Evolutionary conservation across 2,113 vertebrate species (phyloP).

Genomic region (Sylvilagus bachmani): DNA sequence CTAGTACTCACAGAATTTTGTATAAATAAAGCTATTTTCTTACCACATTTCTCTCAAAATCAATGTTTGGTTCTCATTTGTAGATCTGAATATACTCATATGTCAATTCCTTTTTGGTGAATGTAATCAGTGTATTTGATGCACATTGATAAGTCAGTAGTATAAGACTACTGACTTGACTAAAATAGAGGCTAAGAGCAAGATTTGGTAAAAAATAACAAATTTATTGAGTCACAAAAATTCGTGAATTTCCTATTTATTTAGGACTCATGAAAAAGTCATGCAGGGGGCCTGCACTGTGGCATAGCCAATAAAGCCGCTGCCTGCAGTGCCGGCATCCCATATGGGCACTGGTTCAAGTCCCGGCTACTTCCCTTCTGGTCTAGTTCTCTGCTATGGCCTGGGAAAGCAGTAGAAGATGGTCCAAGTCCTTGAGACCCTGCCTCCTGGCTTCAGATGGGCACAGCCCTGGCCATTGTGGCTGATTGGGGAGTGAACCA

Average conservation of each 20-base stretch:
- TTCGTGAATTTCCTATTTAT: neutral
- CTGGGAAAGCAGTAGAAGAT: too few species aligned
- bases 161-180: neutral
- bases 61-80: neutral
- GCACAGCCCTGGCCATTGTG: too few species aligned
- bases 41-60: neutral
- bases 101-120: constrained; percentile 11
- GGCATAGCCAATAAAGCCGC: too few species aligned
- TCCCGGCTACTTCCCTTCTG: too few species aligned
- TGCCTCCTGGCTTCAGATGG: too few species aligned
- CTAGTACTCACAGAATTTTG: neutral
- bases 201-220: constrained; percentile 32
- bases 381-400: too few species aligned
- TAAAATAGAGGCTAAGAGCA: neutral
- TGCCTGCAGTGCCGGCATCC: too few species aligned
- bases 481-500: too few species aligned
- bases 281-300: too few species aligned
- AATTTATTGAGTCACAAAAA: constrained; percentile 16
- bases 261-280: neutral
- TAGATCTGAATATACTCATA: neutral
- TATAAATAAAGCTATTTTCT: constrained; percentile 37
- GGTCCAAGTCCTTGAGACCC: too few species aligned
- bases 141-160: neutral
- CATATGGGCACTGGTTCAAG: too few species aligned
- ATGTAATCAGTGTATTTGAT: neutral